Evolutionary conservation across 2,113 vertebrate species (phyloP).

Genomic region (Carassius auratus): DNA sequence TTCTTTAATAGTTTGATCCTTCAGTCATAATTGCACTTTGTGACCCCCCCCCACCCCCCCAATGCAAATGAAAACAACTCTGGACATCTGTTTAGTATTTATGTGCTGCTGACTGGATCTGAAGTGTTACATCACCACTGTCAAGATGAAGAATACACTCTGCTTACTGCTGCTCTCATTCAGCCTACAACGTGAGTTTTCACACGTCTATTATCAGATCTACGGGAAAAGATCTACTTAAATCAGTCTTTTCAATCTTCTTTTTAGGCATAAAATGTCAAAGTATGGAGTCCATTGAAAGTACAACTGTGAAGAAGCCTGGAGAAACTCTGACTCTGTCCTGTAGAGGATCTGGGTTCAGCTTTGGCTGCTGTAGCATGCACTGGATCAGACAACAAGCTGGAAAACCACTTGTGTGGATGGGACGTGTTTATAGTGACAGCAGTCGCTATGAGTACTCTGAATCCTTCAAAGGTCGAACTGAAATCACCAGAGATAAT

Average conservation of each 20-base stretch:
- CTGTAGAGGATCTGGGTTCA: slow-evolving; percentile 43
- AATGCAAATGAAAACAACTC: neutral
- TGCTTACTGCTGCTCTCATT: slow-evolving; percentile 42
- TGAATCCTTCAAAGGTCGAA: slow-evolving; percentile 56
- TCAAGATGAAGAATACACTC: slow-evolving; percentile 47
- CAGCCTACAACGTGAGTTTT: slow-evolving; percentile 40
- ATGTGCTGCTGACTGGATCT: slow-evolving; percentile 39
- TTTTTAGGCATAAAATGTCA: slow-evolving; percentile 34
- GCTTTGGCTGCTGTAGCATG: slow-evolving; percentile 15
- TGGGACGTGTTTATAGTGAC: slow-evolving; percentile 8
- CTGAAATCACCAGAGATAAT: slow-evolving; percentile 42
- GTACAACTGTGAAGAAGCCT: slow-evolving; percentile 14
- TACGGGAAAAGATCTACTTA: no score
- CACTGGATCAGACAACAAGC: slow-evolving; percentile 59
- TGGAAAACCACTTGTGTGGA: slow-evolving; percentile 62
- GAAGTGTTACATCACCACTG: slow-evolving; percentile 6
- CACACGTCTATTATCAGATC: neutral
- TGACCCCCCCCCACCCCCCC: neutral
- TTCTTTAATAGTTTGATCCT: no score
- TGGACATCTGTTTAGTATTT: slow-evolving; percentile 27
- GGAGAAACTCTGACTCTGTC: slow-evolving; percentile 48
- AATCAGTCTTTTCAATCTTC: neutral
- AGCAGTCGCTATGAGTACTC: accelerated
- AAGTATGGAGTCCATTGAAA: slow-evolving; percentile 27
- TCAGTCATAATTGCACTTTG: no score